Percentiles rank a stretch among this genome's conserved stretches.
Evolutionary conservation across 2,113 vertebrate species (phyloP).

Genomic region (Eolophus roseicapilla): DNA sequence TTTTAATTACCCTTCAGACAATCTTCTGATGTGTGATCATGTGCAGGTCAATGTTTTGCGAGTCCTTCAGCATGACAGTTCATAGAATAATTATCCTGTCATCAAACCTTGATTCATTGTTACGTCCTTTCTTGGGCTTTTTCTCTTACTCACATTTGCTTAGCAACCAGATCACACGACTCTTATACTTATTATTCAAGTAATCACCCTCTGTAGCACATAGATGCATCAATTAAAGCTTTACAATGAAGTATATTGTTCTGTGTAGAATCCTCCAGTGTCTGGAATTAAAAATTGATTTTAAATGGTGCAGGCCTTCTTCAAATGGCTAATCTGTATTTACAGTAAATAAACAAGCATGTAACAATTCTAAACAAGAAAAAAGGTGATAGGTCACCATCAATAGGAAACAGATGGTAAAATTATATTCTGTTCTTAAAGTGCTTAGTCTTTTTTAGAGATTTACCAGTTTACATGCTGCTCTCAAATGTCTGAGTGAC

Average conservation of each 20-base stretch:
- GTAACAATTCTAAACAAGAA: conserved; percentile 34
- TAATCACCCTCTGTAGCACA: conserved; percentile 54
- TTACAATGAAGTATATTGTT: conserved; percentile 48
- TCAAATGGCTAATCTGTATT: conserved; percentile 43
- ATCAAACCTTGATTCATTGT: conserved; percentile 62
- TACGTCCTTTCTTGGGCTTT: conserved; percentile 44
- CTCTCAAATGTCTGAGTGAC: not conserved
- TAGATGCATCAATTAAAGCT: conserved; percentile 60
- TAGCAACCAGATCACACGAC: conserved; percentile 57
- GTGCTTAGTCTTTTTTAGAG: conserved; percentile 16
- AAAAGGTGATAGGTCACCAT: conserved; percentile 38
- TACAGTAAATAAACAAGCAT: conserved; percentile 23
- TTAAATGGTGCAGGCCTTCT: conserved; percentile 15
- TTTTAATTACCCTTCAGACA: conserved; percentile 72
- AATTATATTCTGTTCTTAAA: conserved; percentile 46
- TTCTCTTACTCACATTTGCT: conserved; percentile 49
- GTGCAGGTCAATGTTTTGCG: conserved; percentile 56
- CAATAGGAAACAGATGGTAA: conserved; percentile 16
- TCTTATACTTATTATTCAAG: conserved; percentile 59
- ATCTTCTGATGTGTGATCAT: conserved; percentile 33
- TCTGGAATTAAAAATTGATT: conserved; percentile 58
- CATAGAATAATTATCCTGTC: conserved; percentile 61
- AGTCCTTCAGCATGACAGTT: conserved; percentile 67
- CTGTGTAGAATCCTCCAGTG: conserved; percentile 45
- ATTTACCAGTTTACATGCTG: conserved; percentile 10